phyloP scores from a whole-genome alignment of 2,888 invertebrate species.

The Agrilus cyanescens region DNA sequence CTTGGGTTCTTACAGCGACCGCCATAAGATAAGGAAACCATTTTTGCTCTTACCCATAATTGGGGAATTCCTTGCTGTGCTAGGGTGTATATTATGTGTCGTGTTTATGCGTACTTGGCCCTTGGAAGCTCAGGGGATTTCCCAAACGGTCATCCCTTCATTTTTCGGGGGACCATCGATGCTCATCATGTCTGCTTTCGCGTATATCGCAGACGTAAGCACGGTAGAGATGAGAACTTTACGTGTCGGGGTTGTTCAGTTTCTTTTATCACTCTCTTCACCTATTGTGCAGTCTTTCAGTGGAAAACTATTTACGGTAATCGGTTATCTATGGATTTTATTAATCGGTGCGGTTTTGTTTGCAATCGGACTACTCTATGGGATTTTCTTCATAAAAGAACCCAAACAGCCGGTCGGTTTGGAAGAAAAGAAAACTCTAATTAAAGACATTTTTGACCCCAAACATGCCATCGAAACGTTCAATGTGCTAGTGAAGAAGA shows the following conservation, averaged over 20 bases:
- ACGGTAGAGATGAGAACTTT: conserved; percentile 47
- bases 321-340: conserved; percentile 28
- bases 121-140: conserved; percentile 38
- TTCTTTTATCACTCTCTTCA: conserved; percentile 24
- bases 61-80: conserved; percentile 35
- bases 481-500: conserved; percentile 23
- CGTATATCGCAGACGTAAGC: conserved; percentile 36
- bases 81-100: conserved; percentile 41
- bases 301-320: conserved; percentile 23
- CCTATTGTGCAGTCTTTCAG: conserved; percentile 26
- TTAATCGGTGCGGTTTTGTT: conserved; percentile 23
- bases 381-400: conserved; percentile 28
- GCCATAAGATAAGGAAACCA: conserved; percentile 32
- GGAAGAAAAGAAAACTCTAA: conserved; percentile 13
- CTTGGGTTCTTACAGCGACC: conserved; percentile 33
- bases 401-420: conserved; percentile 5
- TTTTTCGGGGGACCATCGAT: conserved; percentile 45
- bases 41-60: conserved; percentile 31
- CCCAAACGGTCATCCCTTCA: conserved; percentile 44
- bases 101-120: conserved; percentile 45
- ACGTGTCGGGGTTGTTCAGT: conserved; percentile 45
- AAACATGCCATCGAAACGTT: conserved; percentile 26
- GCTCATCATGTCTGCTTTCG: conserved; percentile 31
- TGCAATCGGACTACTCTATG: conserved; percentile 25
- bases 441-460: conserved; percentile 26